Evolutionary conservation across 2,797 vertebrate genomes (phyloP).

Genomic region (Catostomus latipinnis): DNA sequence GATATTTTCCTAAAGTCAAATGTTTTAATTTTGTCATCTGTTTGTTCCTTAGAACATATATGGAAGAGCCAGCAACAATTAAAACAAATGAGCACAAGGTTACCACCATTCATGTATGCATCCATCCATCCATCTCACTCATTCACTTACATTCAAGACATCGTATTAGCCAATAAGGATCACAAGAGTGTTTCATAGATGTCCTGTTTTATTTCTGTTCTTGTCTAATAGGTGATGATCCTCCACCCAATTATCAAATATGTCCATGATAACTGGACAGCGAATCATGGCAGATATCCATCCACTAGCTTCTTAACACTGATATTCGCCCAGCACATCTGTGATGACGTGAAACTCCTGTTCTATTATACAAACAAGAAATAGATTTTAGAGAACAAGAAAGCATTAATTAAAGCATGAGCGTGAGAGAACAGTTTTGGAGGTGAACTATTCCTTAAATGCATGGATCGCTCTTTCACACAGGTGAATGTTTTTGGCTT

Average conservation of each 20-base stretch:
- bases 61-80: not conserved
- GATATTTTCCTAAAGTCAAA: no score
- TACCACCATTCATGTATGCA: not conserved
- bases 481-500: slow-evolving; percentile 40
- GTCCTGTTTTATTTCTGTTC: not conserved
- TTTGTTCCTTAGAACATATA: slow-evolving; percentile 2
- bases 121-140: no score
- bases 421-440: no score
- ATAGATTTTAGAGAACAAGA: not conserved
- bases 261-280: slow-evolving; percentile 30
- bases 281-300: slow-evolving; percentile 39
- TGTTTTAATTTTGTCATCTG: not conserved
- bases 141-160: no score
- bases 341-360: slow-evolving; percentile 46
- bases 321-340: slow-evolving; percentile 47
- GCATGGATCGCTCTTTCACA: not conserved
- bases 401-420: not conserved
- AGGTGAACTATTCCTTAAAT: no score
- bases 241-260: slow-evolving; percentile 51
- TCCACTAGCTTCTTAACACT: slow-evolving; percentile 50
- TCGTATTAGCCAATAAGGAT: no score
- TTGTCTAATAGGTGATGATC: slow-evolving; percentile 49
- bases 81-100: slow-evolving; percentile 30
- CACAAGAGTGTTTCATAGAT: not conserved
- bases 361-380: not conserved